Evolutionary conservation across 2,797 vertebrate genomes (phyloP).

Genomic region (Kryptopterus vitreolus): DNA sequence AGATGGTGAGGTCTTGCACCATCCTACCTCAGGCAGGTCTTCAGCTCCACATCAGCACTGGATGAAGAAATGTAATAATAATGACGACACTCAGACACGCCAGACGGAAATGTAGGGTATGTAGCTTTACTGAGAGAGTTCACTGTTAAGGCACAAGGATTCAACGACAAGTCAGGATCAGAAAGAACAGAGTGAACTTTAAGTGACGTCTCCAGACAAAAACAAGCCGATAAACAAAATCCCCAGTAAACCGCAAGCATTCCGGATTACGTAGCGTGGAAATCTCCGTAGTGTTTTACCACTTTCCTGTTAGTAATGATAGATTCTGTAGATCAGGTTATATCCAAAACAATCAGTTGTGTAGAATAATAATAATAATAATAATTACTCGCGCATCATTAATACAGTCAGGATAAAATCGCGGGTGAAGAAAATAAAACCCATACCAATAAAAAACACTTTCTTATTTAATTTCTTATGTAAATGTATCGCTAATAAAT

Average conservation of each 20-base stretch:
- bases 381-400: not conserved
- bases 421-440: not conserved
- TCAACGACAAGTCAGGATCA: not conserved
- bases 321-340: not conserved
- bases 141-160: conserved; percentile 8
- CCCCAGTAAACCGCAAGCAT: not conserved
- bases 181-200: not conserved
- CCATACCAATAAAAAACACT: not conserved
- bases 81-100: not conserved
- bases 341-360: not conserved
- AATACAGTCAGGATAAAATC: not conserved
- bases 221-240: not conserved
- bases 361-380: no score
- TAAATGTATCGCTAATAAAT: conserved; percentile 23
- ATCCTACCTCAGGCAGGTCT: no score
- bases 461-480: not conserved
- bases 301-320: not conserved
- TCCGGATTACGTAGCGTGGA: not conserved
- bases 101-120: not conserved
- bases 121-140: conserved; percentile 8
- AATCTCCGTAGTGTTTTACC: not conserved
- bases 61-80: no score
- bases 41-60: no score
- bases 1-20: no score
- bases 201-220: not conserved